Conservation (phyloP, 2,888 invertebrate genomes). For the Lasioglossum calceatum region DNA sequence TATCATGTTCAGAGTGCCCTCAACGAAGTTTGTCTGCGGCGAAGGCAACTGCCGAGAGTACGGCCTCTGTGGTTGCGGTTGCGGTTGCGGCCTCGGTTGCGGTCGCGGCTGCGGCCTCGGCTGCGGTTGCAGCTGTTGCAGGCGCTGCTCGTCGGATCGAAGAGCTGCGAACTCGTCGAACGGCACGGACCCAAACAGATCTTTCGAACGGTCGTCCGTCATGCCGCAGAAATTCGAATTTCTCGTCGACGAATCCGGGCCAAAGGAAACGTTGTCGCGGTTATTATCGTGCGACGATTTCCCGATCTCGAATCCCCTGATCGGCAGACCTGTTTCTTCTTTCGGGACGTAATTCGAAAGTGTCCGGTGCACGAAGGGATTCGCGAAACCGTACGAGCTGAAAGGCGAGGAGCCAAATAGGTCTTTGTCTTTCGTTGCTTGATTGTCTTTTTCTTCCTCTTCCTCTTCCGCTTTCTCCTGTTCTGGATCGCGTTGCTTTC, state of each 20-base stretch:
- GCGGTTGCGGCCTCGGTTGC: slow-evolving; percentile 4
- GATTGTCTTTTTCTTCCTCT: too few species aligned
- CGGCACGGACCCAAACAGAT: slow-evolving; percentile 82
- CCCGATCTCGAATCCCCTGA: background rate
- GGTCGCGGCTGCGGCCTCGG: background rate
- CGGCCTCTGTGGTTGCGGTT: slow-evolving; percentile 55
- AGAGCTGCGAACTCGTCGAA: slow-evolving; percentile 81
- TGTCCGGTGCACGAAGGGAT: slow-evolving; percentile 76
- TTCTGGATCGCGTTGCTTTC: background rate
- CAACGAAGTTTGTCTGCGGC: slow-evolving; percentile 76
- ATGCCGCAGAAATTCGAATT: background rate
- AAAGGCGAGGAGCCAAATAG: slow-evolving; percentile 84
- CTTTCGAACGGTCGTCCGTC: slow-evolving; percentile 66
- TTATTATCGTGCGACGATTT: background rate
- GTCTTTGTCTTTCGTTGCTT: slow-evolving; percentile 74
- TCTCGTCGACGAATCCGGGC: background rate
- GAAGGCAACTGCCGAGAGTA: slow-evolving; percentile 67
- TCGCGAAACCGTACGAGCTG: slow-evolving; percentile 77
- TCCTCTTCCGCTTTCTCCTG: background rate
- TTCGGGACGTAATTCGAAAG: background rate
- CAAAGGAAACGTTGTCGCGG: background rate
- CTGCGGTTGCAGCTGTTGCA: slow-evolving; percentile 65
- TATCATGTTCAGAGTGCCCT: slow-evolving; percentile 70
- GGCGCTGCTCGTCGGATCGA: slow-evolving; percentile 69
- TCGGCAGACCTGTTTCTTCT: background rate